Evolutionary conservation across 2,888 invertebrate species (phyloP).

Genomic region (Mermis nigrescens): DNA sequence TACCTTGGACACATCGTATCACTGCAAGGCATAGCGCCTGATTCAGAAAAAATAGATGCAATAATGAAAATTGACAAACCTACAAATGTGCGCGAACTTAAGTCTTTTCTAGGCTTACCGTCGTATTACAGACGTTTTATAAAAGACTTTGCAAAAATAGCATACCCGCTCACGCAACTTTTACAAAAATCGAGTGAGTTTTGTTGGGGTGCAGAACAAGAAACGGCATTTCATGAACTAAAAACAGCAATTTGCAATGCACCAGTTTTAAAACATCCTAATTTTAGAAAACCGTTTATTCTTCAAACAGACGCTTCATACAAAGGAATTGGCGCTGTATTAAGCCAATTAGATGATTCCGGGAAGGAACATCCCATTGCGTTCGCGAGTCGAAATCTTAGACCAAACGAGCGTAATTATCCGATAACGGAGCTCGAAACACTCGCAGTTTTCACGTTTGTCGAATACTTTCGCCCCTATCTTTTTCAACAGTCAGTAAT

Average conservation of each 20-base stretch:
- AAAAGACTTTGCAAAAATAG: constrained; percentile 7
- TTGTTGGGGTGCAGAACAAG: constrained; percentile 13
- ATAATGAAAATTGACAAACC: constrained; percentile 21
- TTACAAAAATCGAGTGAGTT: constrained; percentile 8
- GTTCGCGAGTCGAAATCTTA: constrained; percentile 16
- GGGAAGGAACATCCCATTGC: constrained; percentile 15
- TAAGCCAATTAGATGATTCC: constrained; percentile 15
- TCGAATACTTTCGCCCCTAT: constrained; percentile 33
- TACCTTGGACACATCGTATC: constrained; percentile 30
- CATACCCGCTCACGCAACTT: constrained; percentile 6
- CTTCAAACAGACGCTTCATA: constrained; percentile 23
- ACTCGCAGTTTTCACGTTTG: constrained; percentile 27
- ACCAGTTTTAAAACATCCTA: constrained; percentile 18
- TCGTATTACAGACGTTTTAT: constrained; percentile 26
- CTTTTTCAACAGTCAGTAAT: constrained; percentile 28
- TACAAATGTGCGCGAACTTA: constrained; percentile 10
- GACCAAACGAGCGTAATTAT: constrained; percentile 27
- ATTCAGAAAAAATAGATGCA: constrained; percentile 20
- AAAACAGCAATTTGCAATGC: constrained; percentile 9
- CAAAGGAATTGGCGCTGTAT: constrained; percentile 22
- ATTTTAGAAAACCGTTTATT: constrained; percentile 18
- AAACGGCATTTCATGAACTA: constrained; percentile 11
- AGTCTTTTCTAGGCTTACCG: constrained; percentile 23
- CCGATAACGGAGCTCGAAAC: constrained; percentile 33
- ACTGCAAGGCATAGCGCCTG: constrained; percentile 18